Base-by-base conservation (phyloP, 2,113 vertebrate genomes). In the Poeciliopsis prolifica region DNA sequence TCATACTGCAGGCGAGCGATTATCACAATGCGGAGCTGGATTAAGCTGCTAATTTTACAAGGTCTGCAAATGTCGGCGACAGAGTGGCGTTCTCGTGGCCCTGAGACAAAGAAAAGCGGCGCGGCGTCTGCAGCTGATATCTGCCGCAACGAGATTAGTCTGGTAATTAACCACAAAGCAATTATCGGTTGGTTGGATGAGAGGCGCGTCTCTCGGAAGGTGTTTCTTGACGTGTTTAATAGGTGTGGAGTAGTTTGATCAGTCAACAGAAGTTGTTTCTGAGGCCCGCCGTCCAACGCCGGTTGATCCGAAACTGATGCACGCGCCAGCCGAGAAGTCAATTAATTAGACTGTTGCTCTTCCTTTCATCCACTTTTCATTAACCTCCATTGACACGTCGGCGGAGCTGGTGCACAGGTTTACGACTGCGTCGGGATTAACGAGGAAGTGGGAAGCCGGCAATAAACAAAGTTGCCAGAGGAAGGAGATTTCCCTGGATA, bases 101-200 rank as follows among this genome's bases (percentile, higher is more conserved):
- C 83, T 80, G 74, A 85, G 78, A 82, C 84, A 80, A 77, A 73
- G 72, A 87, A 37, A 80, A 84, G 75, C 5, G 61, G 85, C 82
- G 88, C 73, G 10, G 70, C 64, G 81, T 85, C 86, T 89, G 80
- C 70, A 67, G 87, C 87, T 87, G 87, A 92, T 91, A 93, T 90
- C 91, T 88, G 89, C 70, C 84, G 80, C 86, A 70, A 74, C 74
- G 74, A 93, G 91, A 95, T 94, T 94, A 94, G 89, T 85, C 83
- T 80, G 85, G 86, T 94, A 95, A 95, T 94, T 94, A 95, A 92
- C 91, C 89, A 86, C 90, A 92, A 93, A 92, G 92, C 93, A 94
- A 95, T 95, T 95, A 95, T 93, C 92, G 88, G 90, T 75, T 79
- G 70, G 75, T 74, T 76, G 86, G 89, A 92, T 91, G 90, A 93